Percentiles rank a stretch among this genome's conserved stretches.
phyloP scores from a whole-genome alignment of 2,113 vertebrate genomes.

The Chaetodon trifascialis region DNA sequence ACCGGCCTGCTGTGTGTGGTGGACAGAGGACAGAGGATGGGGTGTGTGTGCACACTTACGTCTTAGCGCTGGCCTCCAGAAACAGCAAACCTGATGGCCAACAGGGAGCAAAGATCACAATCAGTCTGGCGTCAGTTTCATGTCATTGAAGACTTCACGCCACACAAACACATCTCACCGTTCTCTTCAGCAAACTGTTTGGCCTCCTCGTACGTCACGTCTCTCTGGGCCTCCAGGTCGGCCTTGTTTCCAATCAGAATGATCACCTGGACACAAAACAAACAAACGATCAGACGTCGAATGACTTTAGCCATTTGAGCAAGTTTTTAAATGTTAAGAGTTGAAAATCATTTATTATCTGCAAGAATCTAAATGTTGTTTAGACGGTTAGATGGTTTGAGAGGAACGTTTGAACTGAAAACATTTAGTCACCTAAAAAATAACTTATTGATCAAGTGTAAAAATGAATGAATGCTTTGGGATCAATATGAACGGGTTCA shows the following conservation, averaged over 20 bases:
- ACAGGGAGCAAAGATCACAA: conserved; percentile 30
- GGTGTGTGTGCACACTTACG: conserved; percentile 87
- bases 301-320: no score
- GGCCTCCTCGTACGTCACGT: conserved; percentile 99
- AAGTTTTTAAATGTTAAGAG: no score
- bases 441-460: no score
- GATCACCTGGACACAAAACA: conserved; percentile 88
- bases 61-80: conserved; percentile 98
- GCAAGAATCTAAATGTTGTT: no score
- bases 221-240: conserved; percentile 97
- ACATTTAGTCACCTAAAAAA: no score
- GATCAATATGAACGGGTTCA: no score
- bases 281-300: no score
- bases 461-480: no score
- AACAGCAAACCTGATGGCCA: conserved; percentile 90
- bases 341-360: no score
- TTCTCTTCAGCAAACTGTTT: conserved; percentile 99
- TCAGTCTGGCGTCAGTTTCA: neutral
- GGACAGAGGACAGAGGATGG: neutral
- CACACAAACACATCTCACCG: conserved; percentile 81
- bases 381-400: no score
- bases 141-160: neutral
- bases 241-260: conserved; percentile 99
- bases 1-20: neutral
- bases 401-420: no score